A percentile compares a stretch with the other conserved stretches of the same genome.
Conservation (phyloP, 2,888 invertebrate genomes). For the Petrolisthes manimaculis region DNA sequence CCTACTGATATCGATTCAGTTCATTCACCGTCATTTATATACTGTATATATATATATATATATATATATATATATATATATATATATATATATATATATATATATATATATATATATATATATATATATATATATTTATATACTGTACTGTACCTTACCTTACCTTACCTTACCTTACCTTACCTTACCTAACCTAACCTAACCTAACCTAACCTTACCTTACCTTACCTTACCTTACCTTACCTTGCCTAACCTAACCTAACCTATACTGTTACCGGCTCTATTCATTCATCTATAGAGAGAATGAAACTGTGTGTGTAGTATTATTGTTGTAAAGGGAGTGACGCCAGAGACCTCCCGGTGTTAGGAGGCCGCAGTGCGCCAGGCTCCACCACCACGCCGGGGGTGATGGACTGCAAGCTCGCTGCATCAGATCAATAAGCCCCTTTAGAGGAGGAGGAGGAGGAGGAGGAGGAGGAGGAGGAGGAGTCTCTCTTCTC, state of each 20-base stretch:
- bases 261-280: background rate
- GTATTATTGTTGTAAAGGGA: background rate
- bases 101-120: too few species aligned
- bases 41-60: too few species aligned
- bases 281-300: background rate
- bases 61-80: too few species aligned
- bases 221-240: slow-evolving; percentile 1
- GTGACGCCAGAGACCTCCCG: background rate
- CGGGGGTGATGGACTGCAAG: slow-evolving; percentile 35
- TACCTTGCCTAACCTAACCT: background rate
- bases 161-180: background rate
- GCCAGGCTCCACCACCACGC: slow-evolving; percentile 6
- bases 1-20: background rate
- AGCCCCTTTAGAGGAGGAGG: slow-evolving; percentile 22
- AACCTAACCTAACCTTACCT: background rate
- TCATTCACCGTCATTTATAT: background rate
- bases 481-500: slow-evolving; percentile 22
- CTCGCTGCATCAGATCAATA: slow-evolving; percentile 38
- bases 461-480: background rate
- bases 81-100: too few species aligned
- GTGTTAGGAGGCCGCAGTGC: slow-evolving; percentile 12
- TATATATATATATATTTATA: too few species aligned
- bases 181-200: background rate
- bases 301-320: background rate
- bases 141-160: background rate